A percentile compares a stretch with the other conserved stretches of the same genome.
These are phyloP conservation scores for Elgaria multicarinata DNA, from an alignment of 2,113 vertebrate species.

Conservation along the genomic window DNA sequence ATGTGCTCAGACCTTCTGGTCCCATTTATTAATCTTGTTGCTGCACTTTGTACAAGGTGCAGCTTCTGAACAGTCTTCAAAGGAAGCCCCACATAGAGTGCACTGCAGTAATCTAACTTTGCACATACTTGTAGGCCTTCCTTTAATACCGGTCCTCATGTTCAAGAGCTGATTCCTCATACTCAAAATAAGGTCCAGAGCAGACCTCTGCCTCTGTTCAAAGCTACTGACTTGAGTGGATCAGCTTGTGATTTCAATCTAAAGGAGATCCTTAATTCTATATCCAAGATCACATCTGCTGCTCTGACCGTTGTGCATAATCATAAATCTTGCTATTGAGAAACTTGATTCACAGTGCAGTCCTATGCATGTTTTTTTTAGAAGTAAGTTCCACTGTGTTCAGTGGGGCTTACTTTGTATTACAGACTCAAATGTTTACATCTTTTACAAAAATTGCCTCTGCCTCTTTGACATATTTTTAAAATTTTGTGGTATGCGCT, in stretches of 20 bases:
- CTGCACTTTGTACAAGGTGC: too few species aligned
- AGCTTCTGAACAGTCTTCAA: too few species aligned
- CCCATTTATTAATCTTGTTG: too few species aligned
- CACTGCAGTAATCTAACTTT: background rate
- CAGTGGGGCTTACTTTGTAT: background rate
- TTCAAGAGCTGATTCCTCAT: background rate
- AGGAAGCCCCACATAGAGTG: too few species aligned
- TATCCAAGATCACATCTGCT: background rate
- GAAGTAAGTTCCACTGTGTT: background rate
- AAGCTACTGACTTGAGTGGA: background rate
- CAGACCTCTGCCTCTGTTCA: background rate
- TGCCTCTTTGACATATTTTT: background rate
- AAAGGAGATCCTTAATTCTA: background rate
- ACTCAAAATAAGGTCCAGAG: background rate
- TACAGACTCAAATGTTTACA: background rate
- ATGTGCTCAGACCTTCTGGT: too few species aligned
- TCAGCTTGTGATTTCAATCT: background rate
- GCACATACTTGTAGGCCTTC: background rate
- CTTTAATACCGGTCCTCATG: background rate
- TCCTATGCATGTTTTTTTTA: too few species aligned
- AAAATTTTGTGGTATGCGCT: background rate
- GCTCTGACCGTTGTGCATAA: background rate
- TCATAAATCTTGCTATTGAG: background rate
- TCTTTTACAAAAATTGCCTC: background rate
- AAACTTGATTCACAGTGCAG: background rate